Evolutionary conservation across 2,888 invertebrate species (phyloP), one percentile per base, ranked within the genome.

Genomic region (Erebia epiphron): DNA sequence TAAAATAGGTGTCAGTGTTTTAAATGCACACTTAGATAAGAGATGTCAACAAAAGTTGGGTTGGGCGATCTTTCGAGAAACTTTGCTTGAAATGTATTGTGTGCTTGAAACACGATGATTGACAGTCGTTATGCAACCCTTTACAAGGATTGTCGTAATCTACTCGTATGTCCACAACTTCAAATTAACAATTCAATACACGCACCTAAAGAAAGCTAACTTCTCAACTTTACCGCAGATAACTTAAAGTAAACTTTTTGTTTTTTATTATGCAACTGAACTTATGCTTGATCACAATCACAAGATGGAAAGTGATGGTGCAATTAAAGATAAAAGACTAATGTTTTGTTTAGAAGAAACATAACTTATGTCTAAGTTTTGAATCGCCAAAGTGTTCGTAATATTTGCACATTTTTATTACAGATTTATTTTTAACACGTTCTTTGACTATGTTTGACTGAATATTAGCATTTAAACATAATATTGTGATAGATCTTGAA

Each of bases 71-170:
- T 16, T 65, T 54, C 43, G n/a, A 56, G 52, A 54, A 65, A 65
- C 52, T 65, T 65, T 43, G 43, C 11, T 35, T 68, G 41, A 57
- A 14, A 58, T 58, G 57, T 69, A 57, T 69, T 69, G 63, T 35
- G 18, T 18, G 62, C 61, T 54, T 63, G 49, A 21, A 63, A 63
- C 43, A 16, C 13, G 43, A n/a, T 64, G 64, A 58, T 41, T 69
- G 64, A 69, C 69, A 58, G 26, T 4, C 35, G 14, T 58, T 35
- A 57, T 50, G 56, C 63, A 71, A 67, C 41, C 57, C 16, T 14
- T n/a, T 56, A 21, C 43, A 56, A 65, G 54, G 21, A 41, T 43
- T 65, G 52, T 43, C 43, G 65, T 41, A 65, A 41, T 65, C 50
- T 52, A 26, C 56, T 57, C 21, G 56, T 26, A 64, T 50, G 52